Percentiles rank a stretch among this genome's conserved stretches.
phyloP scores from a whole-genome alignment of 2,797 vertebrate species.

The Manis javanica region DNA sequence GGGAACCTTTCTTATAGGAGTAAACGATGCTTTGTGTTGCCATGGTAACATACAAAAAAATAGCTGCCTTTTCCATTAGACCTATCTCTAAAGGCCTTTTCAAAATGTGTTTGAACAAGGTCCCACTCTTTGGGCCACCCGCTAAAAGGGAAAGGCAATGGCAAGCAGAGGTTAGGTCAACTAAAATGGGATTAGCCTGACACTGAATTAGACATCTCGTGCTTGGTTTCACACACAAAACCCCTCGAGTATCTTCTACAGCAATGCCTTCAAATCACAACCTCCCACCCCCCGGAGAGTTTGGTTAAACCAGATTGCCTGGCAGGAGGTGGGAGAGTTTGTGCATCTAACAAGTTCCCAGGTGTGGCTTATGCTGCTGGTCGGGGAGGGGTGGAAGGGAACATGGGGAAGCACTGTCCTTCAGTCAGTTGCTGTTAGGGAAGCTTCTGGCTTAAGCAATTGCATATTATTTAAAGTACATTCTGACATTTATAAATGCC shows the following conservation, averaged over 20 bases:
- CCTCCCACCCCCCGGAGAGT: background rate
- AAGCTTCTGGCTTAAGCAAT: background rate
- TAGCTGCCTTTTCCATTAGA: conserved; percentile 67
- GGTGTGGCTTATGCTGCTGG: background rate
- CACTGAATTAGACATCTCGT: background rate
- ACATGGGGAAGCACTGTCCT: background rate
- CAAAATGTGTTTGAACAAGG: conserved; percentile 58
- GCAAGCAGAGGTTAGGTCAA: background rate
- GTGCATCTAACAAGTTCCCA: background rate
- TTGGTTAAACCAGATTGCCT: background rate
- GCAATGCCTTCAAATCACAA: background rate
- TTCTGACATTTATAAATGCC: background rate
- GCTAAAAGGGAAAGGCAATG: background rate
- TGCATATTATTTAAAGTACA: background rate
- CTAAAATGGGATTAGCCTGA: background rate
- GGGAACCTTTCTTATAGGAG: conserved; percentile 56
- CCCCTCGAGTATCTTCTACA: background rate
- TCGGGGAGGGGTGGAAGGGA: background rate
- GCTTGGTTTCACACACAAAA: background rate
- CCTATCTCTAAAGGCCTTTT: conserved; percentile 55
- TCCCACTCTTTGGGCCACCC: background rate
- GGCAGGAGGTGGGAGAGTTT: background rate
- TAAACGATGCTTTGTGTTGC: conserved; percentile 69
- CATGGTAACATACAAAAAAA: conserved; percentile 61
- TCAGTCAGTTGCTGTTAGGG: background rate